These are phyloP conservation scores for Grammomys dolichurus DNA, from an alignment of 2,113 vertebrate species.

Conservation along the genomic window DNA sequence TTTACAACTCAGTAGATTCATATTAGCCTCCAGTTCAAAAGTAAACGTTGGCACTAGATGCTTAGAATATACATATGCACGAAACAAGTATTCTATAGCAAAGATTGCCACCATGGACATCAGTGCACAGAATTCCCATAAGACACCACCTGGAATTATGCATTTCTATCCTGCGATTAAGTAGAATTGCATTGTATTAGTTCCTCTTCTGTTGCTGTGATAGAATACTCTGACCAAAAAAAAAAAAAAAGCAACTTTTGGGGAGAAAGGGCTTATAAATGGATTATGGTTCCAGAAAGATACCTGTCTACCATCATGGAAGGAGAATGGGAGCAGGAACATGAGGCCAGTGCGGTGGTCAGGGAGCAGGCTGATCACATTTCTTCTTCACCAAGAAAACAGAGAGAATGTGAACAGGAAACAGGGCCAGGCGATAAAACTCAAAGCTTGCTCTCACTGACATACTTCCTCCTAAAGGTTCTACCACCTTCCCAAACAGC, in stretches of 20 bases:
- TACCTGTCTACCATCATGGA: background rate
- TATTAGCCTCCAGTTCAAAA: background rate
- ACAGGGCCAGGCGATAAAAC: background rate
- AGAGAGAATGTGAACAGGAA: too few species aligned
- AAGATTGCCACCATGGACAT: background rate
- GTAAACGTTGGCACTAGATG: background rate
- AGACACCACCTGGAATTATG: background rate
- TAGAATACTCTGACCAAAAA: background rate
- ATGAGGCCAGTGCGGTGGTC: background rate
- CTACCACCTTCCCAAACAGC: background rate
- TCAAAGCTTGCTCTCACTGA: background rate
- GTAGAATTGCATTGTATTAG: background rate
- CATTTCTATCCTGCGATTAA: background rate
- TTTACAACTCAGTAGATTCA: slow-evolving; percentile 8
- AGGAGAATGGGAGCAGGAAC: background rate
- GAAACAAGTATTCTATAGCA: background rate
- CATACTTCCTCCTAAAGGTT: background rate
- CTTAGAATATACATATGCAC: background rate
- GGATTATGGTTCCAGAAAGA: background rate
- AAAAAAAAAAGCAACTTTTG: background rate
- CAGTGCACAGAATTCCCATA: background rate
- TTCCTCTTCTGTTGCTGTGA: background rate
- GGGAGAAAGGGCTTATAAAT: background rate
- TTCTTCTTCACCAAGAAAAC: background rate
- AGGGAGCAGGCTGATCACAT: background rate